A percentile compares a stretch with the other conserved stretches of the same genome.
These are phyloP conservation scores for Clanis bilineata DNA, from an alignment of 2,888 invertebrate genomes.

Conservation along the genomic window DNA sequence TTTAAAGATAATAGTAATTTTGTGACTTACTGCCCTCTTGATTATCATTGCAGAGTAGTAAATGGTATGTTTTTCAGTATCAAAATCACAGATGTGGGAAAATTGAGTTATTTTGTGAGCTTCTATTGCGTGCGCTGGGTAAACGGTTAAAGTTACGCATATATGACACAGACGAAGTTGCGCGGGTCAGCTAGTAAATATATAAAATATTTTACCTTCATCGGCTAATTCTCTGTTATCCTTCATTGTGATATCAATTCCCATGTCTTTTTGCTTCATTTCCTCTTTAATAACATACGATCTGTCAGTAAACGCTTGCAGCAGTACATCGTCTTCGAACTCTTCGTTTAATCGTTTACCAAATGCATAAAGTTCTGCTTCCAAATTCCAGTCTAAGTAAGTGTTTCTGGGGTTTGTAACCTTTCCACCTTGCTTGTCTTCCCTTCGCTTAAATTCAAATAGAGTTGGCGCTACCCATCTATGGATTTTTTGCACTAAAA, in stretches of 20 bases:
- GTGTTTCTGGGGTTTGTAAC: constrained; percentile 77
- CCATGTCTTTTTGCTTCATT: constrained; percentile 85
- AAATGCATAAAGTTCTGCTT: constrained; percentile 94
- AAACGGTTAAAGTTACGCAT: no score
- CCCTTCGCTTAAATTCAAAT: constrained; percentile 82
- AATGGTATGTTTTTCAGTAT: no score
- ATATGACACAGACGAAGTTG: no score
- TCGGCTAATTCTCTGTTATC: constrained; percentile 87
- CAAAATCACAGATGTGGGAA: no score
- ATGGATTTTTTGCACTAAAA: constrained; percentile 62
- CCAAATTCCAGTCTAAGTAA: constrained; percentile 93
- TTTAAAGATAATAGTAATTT: no score
- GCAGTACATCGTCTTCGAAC: constrained; percentile 86
- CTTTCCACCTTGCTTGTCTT: constrained; percentile 82
- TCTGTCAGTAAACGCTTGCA: constrained; percentile 89
- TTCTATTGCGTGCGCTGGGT: no score
- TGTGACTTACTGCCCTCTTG: no score
- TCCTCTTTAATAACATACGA: constrained; percentile 89
- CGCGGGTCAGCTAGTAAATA: no score
- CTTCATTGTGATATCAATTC: constrained; percentile 84
- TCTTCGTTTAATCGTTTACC: constrained; percentile 92
- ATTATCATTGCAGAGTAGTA: no score
- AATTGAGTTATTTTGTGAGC: no score
- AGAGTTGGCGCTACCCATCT: constrained; percentile 88
- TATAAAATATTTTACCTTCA: constrained; percentile 78